A percentile compares a stretch with the other conserved stretches of the same genome.
phyloP scores from a whole-genome alignment of 2,113 vertebrate genomes.

The Brienomyrus brachyistius region DNA sequence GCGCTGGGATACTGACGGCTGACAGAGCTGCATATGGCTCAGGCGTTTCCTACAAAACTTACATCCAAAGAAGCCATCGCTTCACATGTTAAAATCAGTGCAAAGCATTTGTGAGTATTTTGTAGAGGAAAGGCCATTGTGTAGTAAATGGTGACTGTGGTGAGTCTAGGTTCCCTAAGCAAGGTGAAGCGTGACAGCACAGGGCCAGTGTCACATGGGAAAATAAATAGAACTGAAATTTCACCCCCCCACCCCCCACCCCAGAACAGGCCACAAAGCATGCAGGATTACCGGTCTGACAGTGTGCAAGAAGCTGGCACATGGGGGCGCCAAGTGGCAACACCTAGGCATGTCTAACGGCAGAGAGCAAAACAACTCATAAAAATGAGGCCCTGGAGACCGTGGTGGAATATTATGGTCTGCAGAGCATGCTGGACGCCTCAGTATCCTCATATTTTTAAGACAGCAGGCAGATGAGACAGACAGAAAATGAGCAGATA shows the following conservation, averaged over 20 bases:
- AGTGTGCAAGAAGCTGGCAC: neutral
- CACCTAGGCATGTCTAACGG: neutral
- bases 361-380: neutral
- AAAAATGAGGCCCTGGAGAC: neutral
- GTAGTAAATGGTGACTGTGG: conserved; percentile 15
- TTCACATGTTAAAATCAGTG: conserved; percentile 39
- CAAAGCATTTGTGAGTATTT: conserved; percentile 47
- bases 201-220: neutral
- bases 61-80: conserved; percentile 34
- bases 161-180: conserved; percentile 15
- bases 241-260: neutral
- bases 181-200: neutral
- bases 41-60: conserved; percentile 34
- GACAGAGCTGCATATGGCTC: neutral
- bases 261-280: neutral
- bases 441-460: neutral
- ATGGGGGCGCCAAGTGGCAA: neutral
- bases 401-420: neutral
- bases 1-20: conserved; percentile 17
- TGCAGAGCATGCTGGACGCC: neutral
- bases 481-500: neutral
- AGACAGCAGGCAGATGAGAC: neutral
- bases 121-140: conserved; percentile 26
- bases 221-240: conserved; percentile 54
- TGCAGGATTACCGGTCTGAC: neutral